Evolutionary conservation across 2,113 vertebrate genomes (phyloP).

Genomic region (Gobius niger): DNA sequence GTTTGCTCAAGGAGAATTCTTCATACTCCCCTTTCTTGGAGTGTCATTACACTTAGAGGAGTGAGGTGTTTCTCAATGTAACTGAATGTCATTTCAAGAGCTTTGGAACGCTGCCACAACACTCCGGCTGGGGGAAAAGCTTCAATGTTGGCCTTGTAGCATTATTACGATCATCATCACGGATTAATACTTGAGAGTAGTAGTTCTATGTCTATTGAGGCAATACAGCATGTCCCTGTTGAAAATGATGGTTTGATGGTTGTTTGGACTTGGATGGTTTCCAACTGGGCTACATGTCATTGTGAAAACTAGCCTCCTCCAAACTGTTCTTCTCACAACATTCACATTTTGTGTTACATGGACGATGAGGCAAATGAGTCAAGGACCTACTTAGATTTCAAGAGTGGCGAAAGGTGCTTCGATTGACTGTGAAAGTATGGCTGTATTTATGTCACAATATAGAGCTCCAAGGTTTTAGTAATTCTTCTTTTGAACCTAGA

Average conservation of each 20-base stretch:
- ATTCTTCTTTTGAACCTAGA: too few species aligned
- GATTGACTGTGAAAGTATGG: too few species aligned
- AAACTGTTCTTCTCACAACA: slow-evolving; percentile 5
- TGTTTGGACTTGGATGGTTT: neutral
- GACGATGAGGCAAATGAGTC: too few species aligned
- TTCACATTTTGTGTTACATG: neutral
- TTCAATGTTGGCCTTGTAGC: neutral
- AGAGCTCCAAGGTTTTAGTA: too few species aligned
- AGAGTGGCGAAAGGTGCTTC: too few species aligned
- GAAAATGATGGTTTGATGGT: neutral
- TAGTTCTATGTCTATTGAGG: neutral
- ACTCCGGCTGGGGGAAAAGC: slow-evolving; percentile 26
- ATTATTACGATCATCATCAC: neutral
- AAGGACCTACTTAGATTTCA: too few species aligned
- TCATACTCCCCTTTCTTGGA: slow-evolving; percentile 12
- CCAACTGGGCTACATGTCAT: neutral
- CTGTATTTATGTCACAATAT: too few species aligned
- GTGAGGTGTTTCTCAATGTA: slow-evolving; percentile 52
- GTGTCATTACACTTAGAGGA: slow-evolving; percentile 24
- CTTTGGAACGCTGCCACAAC: slow-evolving; percentile 41
- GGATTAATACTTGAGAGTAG: neutral
- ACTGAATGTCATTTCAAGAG: slow-evolving; percentile 45
- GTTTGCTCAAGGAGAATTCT: slow-evolving; percentile 27
- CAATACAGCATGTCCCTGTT: neutral
- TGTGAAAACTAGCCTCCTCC: neutral